Base-by-base conservation (phyloP, 2,888 invertebrate genomes). In the Erebia epiphron region DNA sequence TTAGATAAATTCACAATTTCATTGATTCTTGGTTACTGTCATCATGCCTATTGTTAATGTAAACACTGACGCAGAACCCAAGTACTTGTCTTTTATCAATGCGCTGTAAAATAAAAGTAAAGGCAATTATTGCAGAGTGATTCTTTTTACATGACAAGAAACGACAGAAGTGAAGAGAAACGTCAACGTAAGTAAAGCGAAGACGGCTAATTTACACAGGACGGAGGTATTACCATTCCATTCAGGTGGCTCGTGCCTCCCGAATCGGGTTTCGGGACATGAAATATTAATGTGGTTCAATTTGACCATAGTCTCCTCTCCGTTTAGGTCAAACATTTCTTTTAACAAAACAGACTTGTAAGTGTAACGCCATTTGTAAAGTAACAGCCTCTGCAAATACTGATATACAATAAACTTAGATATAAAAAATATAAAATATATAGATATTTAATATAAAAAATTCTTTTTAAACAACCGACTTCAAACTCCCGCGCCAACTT, bases 211-310 rank as follows among this genome's bases (percentile, higher is more conserved):
- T 74, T 75, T 76, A 78, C 77, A 74, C 77, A 76, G 75, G 75
- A 67, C 73, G 65, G 77, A 75, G 77, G 75, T 76, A 82, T 83
- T 81, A 82, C 75, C 80, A 81, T 83, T 77, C 77, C 73, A 77
- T 81, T 83, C 78, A 74, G 78, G 78, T 71, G 76, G 70, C 76
- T 74, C 77, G 80, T 77, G 79, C 79, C 79, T 79, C 77, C 75
- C 76, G 80, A 79, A 82, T 81, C 81, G 81, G 83, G 81, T 81
- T 82, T 83, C 78, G 82, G 79, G 77, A 78, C 79, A 86, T 86
- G 82, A 83, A 86, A 87, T 87, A 87, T 87, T 84, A 80, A 88
- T 86, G 81, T 72, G 69, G 71, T 57, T 49, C 60, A 26, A 49
- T 13, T 35, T 21, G 62, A 10, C n/a, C 50, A 35, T 13, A 54